Evolutionary conservation across 1,140 invertebrate genomes (phyloP).

Genomic region (Odontomachus brunneus): DNA sequence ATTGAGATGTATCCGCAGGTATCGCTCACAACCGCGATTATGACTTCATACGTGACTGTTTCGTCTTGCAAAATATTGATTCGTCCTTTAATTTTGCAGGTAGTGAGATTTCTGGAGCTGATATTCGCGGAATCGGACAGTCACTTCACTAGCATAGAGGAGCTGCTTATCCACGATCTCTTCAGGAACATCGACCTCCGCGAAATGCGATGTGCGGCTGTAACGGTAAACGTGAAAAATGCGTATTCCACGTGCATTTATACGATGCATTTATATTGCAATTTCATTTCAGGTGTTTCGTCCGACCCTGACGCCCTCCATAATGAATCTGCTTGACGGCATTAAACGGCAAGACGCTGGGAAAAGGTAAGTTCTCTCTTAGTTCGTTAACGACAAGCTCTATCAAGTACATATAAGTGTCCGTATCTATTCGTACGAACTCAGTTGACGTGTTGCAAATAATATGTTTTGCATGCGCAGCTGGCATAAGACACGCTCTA

Average conservation of each 20-base stretch:
- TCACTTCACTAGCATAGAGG: conserved; percentile 90
- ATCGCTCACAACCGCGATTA: conserved; percentile 60
- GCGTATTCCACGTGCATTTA: too few relatives aligned
- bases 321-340: conserved; percentile 82
- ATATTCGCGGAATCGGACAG: conserved; percentile 91
- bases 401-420: background rate
- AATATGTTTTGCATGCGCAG: conserved; percentile 79
- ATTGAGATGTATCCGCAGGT: conserved; percentile 92
- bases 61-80: conserved; percentile 14
- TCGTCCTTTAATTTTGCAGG: conserved; percentile 83
- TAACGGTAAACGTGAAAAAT: conserved; percentile 82
- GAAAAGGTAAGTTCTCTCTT: conserved; percentile 76
- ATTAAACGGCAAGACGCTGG: conserved; percentile 81
- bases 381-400: background rate
- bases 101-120: conserved; percentile 91
- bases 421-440: background rate
- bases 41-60: background rate
- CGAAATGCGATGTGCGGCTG: conserved; percentile 90
- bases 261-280: background rate
- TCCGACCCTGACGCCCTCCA: conserved; percentile 81
- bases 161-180: conserved; percentile 92
- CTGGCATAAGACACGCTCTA: conserved; percentile 77
- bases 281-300: conserved; percentile 82
- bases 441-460: conserved; percentile 51
- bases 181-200: conserved; percentile 95